Base-by-base conservation (phyloP, 2,113 vertebrate species). In the Malurus cyaneus region DNA sequence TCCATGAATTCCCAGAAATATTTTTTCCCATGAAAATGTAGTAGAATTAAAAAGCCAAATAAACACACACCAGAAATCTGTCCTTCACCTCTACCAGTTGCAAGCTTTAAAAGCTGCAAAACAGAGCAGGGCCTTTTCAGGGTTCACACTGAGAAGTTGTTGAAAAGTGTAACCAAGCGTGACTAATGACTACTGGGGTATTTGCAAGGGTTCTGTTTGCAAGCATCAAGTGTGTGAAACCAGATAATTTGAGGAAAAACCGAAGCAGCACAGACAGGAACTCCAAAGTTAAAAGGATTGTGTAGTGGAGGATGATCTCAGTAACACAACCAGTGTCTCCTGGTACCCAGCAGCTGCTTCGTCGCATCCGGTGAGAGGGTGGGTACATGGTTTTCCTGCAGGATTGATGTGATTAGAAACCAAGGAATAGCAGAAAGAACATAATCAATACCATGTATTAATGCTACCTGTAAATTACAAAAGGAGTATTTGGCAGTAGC, bases 101-200 rank as follows among this genome's bases (percentile, higher is more conserved):
- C 70, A 88, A 67, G 50, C 80, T 92, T 93, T 79, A 87, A 94
- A 81, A 95, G 39, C 31, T 49, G 41, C 5, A 16, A 90, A 92
- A 87, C 17, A 52, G 88, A 89, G 60, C 0, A 0, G 14, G 23
- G 32, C 36, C 64, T 72, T 92, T 83, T 56, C 46, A 94, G 78
- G 54, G 49, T 60, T 74, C 49, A 71, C 52, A 44, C 53, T 57
- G 87, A 91, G 94, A 94, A 85, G 81, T 2, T 95, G 93, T 80
- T 97, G 88, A 96, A 96, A 96, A 91, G 57, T 74, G 74, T 89
- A 96, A 96, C 81, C 83, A 87, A 79, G 65, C 23, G 13, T 90
- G 88, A 91, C 94, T 95, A 94, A 96, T 92, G 87, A 94, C 53
- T 4, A 6, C 57, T 42, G 82, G 50, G n/a, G 41, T 67, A 84